Percentiles rank a stretch among this genome's conserved stretches.
Evolutionary conservation across 2,113 vertebrate species (phyloP).

Genomic region (Stomatorhinus ivindoensis): DNA sequence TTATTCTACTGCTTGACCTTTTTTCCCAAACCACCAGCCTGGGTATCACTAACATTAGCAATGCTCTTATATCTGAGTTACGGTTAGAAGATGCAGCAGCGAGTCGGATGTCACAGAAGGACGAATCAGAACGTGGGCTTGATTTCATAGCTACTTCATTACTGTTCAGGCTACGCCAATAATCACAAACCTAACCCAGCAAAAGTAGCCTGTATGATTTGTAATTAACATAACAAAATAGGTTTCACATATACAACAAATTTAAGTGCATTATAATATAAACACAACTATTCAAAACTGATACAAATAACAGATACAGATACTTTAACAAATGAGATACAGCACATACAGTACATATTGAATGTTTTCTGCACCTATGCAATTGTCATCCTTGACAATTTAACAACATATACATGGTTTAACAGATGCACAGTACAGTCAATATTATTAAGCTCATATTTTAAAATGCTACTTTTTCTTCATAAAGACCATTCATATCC

Average conservation of each 20-base stretch:
- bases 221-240: background rate
- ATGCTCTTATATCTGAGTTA: background rate
- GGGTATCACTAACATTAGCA: background rate
- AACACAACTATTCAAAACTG: background rate
- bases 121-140: background rate
- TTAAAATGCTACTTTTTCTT: background rate
- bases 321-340: background rate
- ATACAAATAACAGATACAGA: background rate
- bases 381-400: background rate
- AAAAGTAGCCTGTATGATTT: background rate
- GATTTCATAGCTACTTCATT: background rate
- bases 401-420: background rate
- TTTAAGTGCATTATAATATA: background rate
- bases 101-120: background rate
- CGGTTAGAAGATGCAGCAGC: background rate
- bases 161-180: background rate
- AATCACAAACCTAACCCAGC: background rate
- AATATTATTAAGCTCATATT: background rate
- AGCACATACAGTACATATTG: background rate
- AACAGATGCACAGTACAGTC: background rate
- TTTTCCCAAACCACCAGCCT: background rate
- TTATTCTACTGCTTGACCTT: background rate
- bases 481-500: background rate
- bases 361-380: background rate
- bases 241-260: background rate